Base-by-base conservation (phyloP, 2,797 vertebrate species). In the Tarsius wallacei region DNA sequence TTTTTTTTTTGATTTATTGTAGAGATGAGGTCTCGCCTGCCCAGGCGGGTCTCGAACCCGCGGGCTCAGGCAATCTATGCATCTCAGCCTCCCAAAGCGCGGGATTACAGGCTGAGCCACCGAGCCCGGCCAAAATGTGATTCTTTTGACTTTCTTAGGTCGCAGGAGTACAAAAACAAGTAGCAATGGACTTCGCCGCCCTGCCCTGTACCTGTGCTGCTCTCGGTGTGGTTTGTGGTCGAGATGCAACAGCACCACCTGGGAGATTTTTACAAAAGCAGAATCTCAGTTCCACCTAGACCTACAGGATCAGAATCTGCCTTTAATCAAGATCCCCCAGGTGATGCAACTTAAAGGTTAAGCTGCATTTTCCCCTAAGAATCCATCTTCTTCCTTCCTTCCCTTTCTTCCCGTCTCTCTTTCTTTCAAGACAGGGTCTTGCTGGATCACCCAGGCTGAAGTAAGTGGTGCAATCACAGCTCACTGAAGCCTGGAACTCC, bases 151-250 rank as follows among this genome's bases (percentile, higher is more conserved):
- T 7, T 33, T 57, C 74, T 78, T 63, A 17, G 33, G 31, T 49
- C 42, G 4, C 0, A 6, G 6, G 26, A 16, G 14, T 16, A 83
- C 31, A 59, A n/a, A 92, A 71, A 24, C 16, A 73, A 73, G 24
- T 26, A n/a, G 36, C 0, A 0, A 28, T 3, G 3, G 47, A 82
- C 26, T 36, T 5, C 13, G 21, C 13, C 47, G 51, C 13, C 31
- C 19, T 31, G 1, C 16, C 55, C 22, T 61, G 6, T 31, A 9
- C 81, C 28, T 22, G 17, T 47, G 26, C 17, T 1, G 31, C 22
- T 31, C 9, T 2, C 16, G 21, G 53, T n/a, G 28, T 7, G 6
- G n/a, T 16, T 16, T 0, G 0, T 1, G 12, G 0, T 19, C 22
- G 36, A 36, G 63, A 26, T 57, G 11, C 5, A 59, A 28, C 17